These are phyloP conservation scores for Dinothrombium tinctorium DNA, from an alignment of 1,140 invertebrate species.

Conservation along the genomic window DNA sequence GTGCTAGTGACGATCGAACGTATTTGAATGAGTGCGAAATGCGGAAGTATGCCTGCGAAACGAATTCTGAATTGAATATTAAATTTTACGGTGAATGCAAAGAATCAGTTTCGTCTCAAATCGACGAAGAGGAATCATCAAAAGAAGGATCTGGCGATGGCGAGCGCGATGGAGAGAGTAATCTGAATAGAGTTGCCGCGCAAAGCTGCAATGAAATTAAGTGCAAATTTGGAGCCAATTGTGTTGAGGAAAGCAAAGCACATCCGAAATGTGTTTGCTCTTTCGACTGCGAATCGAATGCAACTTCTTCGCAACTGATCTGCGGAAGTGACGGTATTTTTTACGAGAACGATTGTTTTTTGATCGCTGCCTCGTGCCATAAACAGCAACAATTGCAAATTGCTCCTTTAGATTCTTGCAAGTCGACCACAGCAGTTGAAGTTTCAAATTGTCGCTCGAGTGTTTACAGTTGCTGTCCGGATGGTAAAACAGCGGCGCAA, in stretches of 20 bases:
- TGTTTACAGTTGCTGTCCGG: conserved; percentile 42
- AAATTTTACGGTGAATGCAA: conserved; percentile 52
- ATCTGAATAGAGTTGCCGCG: conserved; percentile 51
- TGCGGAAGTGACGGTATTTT: conserved; percentile 48
- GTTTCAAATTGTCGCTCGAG: conserved; percentile 13
- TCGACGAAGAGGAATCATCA: neutral
- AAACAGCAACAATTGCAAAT: conserved; percentile 43
- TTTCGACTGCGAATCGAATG: conserved; percentile 9
- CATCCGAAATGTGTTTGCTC: conserved; percentile 12
- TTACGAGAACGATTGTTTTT: conserved; percentile 51
- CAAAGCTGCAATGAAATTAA: conserved; percentile 11
- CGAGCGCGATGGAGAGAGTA: too few relatives aligned
- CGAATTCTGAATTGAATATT: conserved; percentile 36
- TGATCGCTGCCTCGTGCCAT: conserved; percentile 61
- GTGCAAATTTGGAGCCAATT: conserved; percentile 13
- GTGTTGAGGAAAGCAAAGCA: conserved; percentile 11
- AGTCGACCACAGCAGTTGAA: too few relatives aligned
- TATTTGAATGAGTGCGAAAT: conserved; percentile 44
- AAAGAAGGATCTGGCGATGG: neutral
- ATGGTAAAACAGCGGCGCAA: conserved; percentile 50
- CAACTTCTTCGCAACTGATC: conserved; percentile 6
- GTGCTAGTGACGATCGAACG: conserved; percentile 54
- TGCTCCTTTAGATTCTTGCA: conserved; percentile 40
- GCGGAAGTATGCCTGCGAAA: conserved; percentile 38
- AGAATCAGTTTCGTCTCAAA: conserved; percentile 23